These are phyloP conservation scores for Gulo gulo DNA, from an alignment of 2,113 vertebrate species.

Conservation along the genomic window DNA sequence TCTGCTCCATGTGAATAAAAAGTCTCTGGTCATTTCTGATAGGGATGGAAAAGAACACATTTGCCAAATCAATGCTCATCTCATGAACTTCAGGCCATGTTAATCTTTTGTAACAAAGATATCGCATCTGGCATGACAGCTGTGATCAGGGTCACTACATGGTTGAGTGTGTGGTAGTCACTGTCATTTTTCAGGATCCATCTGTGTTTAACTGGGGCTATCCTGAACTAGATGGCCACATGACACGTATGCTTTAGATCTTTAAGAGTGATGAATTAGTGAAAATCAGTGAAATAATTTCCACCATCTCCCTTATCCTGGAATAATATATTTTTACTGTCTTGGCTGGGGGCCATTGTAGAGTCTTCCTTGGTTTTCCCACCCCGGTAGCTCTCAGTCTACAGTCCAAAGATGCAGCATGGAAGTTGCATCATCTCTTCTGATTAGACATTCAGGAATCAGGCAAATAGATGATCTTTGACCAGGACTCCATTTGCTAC, in stretches of 20 bases:
- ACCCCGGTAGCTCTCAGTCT: neutral
- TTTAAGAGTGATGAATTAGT: neutral
- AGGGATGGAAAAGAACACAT: neutral
- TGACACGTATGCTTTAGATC: neutral
- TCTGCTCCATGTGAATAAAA: neutral
- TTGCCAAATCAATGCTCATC: neutral
- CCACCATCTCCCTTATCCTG: neutral
- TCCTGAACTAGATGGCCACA: neutral
- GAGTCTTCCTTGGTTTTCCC: neutral
- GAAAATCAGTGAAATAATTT: neutral
- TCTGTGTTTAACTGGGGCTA: neutral
- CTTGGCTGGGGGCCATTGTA: neutral
- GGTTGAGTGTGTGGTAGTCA: neutral
- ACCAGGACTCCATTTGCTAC: neutral
- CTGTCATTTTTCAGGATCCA: neutral
- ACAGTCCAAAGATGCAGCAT: neutral
- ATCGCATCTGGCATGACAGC: neutral
- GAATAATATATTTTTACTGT: neutral
- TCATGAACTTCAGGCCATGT: neutral
- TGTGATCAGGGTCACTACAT: neutral
- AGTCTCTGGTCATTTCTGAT: neutral
- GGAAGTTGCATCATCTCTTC: neutral
- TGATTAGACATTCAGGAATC: neutral
- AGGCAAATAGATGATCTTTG: neutral
- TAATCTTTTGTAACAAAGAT: neutral